These are phyloP conservation scores for Setophaga petechia DNA, from an alignment of 2,113 vertebrate species.

Conservation along the genomic window DNA sequence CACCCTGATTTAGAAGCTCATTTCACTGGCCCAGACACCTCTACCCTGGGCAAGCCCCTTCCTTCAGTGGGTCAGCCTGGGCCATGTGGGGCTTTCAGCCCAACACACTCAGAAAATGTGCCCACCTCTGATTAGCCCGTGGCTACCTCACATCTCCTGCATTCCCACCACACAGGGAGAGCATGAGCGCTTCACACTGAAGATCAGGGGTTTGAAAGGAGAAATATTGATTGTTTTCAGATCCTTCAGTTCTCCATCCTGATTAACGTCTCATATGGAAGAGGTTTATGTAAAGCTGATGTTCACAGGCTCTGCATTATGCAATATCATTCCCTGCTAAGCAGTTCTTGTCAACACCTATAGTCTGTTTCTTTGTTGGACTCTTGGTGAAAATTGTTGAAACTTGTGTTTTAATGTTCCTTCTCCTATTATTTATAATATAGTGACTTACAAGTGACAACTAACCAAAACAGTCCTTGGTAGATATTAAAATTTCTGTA, in stretches of 20 bases:
- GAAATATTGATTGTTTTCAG: slow-evolving; percentile 48
- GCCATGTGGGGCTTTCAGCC: accelerated
- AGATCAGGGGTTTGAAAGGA: not conserved
- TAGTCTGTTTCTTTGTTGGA: slow-evolving; percentile 41
- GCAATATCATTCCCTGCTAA: slow-evolving; percentile 35
- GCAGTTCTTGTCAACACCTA: slow-evolving; percentile 55
- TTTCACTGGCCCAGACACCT: not conserved
- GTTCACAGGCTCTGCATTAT: slow-evolving; percentile 49
- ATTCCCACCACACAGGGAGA: not conserved
- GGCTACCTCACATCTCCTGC: not conserved
- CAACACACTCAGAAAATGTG: not conserved
- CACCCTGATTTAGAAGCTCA: not conserved
- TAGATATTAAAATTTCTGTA: slow-evolving; percentile 8
- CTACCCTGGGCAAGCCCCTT: not conserved
- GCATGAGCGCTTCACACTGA: not conserved
- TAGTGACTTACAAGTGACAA: slow-evolving; percentile 16
- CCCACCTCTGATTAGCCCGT: not conserved
- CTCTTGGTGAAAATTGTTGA: slow-evolving; percentile 40
- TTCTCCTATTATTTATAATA: slow-evolving; percentile 51
- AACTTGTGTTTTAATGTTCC: slow-evolving; percentile 33
- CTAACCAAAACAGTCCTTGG: slow-evolving; percentile 29
- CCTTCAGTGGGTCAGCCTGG: not conserved
- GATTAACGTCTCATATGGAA: slow-evolving; percentile 55
- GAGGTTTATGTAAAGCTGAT: slow-evolving; percentile 53
- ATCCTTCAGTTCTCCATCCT: not conserved